Evolutionary conservation across 2,113 vertebrate genomes (phyloP), one percentile per base, ranked within the genome.

Genomic region (Cyphomyrus discorhynchus): DNA sequence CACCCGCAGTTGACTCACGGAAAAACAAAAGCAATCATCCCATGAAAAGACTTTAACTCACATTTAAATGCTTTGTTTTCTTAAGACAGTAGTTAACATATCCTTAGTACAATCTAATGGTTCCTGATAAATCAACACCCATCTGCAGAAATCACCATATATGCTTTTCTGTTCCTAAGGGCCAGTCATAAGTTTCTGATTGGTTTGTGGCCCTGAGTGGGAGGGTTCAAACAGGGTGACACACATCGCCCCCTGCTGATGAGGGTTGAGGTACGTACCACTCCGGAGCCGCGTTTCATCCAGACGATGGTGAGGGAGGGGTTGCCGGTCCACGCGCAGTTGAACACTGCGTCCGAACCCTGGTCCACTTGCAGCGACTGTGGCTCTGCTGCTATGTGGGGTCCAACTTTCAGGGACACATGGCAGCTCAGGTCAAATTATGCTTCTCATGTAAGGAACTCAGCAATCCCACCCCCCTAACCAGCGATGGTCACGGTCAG

Each of bases 271-370:
- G n/a, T 2, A 94, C 98, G 95, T 93, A 99, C 98, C 97, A 99
- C 98, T 45, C 98, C 98, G 0, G 98, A 99, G 84, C 98, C 98
- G 19, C 98, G 94, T 91, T 99, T 99, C 98, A 99, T 99, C 98
- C 98, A 99, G 70, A 99, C 98, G 0, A 99, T 99, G 90, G 98
- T 99, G 50, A 99, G 97, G 0, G 98, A 99, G 0, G 98, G 98
- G 93, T 99, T 99, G 92, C 98, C 98, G 0, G 96, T 99, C 98
- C 98, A 99, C 47, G 98, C 97, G 4, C 98, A 99, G 94, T 97
- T 99, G 95, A 99, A 99, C 89, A 98, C 92, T 0, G 98, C 98
- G 0, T 99, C 98, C 0, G 98, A 98, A 56, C 97, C 98, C 85
- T 98, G 96, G 91, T 99, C 98, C 27, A 99, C 98, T 1, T 98